Evolutionary conservation across 2,888 invertebrate genomes (phyloP).

Genomic region (Dryocosmus kuriphilus): DNA sequence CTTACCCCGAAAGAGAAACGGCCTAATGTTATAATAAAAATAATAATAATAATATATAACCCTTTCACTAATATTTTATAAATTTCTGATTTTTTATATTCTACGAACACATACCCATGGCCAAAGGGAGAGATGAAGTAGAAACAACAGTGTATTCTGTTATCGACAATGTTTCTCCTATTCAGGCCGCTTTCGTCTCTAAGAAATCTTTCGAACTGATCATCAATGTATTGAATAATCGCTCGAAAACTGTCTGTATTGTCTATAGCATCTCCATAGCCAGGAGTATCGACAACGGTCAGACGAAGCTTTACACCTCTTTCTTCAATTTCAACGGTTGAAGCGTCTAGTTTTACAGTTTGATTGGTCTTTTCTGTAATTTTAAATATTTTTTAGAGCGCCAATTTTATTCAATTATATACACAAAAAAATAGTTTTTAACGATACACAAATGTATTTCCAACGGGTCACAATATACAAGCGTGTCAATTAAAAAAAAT

Average conservation of each 20-base stretch:
- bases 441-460: no score
- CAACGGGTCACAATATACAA: no score
- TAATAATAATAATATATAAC: no score
- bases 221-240: constrained; percentile 97
- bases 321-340: constrained; percentile 98
- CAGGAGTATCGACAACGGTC: constrained; percentile 97
- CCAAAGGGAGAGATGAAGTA: constrained; percentile 98
- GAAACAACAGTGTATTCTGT: constrained; percentile 98
- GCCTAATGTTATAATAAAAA: no score
- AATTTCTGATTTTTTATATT: constrained; percentile 6
- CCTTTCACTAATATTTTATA: background rate
- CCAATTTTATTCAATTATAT: constrained; percentile 46
- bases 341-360: constrained; percentile 95
- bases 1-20: no score
- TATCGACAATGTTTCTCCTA: constrained; percentile 96
- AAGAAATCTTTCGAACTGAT: constrained; percentile 95
- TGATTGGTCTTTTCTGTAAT: constrained; percentile 85
- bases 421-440: constrained; percentile 11
- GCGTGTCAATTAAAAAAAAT: no score
- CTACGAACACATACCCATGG: constrained; percentile 86
- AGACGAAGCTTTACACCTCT: constrained; percentile 94
- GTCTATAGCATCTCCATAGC: constrained; percentile 96
- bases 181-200: constrained; percentile 97
- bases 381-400: background rate
- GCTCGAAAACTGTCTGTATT: constrained; percentile 96